Evolutionary conservation across 2,797 vertebrate species (phyloP), one percentile per base, ranked within the genome.

Genomic region (Molossus alvarezi): DNA sequence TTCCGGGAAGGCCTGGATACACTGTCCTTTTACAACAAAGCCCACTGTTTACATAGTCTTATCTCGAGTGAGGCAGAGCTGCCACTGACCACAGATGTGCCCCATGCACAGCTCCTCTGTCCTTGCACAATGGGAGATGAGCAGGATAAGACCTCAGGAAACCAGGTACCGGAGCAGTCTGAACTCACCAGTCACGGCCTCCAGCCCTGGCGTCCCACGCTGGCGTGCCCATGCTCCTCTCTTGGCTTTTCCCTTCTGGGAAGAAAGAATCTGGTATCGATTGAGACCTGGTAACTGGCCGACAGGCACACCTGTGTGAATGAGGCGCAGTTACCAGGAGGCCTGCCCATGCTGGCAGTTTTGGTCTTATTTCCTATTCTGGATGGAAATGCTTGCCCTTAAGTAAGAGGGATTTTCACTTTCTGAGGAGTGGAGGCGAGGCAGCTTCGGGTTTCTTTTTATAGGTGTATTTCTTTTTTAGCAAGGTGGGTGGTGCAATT

Each of bases 41-140:
- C 51, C 41, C 29, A 9, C 57, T 85, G 45, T 69, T 94, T 29
- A 82, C 81, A 82, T 79, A 67, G 65, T 72, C 86, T 97, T 76
- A 86, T 92, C 95, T 95, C 6, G 6, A 73, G 88, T 18, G 27
- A 88, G 71, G 76, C 92, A 53, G 84, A 90, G 90, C 81, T 55
- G 48, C 88, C 14, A 9, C 3, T 87, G 73, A 65, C 88, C 94
- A 79, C 91, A 83, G 8, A 48, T 2, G 1, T 58, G 45, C 33
- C 45, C 75, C n/a, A 21, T 0, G 0, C 21, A 9, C 20, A 20
- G 55, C n/a, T 25, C 55, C 58, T 69, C 45, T 71, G 77, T 85
- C 53, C n/a, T 25, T 65, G 81, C 21, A 0, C 65, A 48, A 6
- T 23, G n/a, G 29, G 67, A 79, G 86, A 73, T 51, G 18, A 60